phyloP scores from a whole-genome alignment of 1,140 invertebrate species.

The Sitophilus oryzae region DNA sequence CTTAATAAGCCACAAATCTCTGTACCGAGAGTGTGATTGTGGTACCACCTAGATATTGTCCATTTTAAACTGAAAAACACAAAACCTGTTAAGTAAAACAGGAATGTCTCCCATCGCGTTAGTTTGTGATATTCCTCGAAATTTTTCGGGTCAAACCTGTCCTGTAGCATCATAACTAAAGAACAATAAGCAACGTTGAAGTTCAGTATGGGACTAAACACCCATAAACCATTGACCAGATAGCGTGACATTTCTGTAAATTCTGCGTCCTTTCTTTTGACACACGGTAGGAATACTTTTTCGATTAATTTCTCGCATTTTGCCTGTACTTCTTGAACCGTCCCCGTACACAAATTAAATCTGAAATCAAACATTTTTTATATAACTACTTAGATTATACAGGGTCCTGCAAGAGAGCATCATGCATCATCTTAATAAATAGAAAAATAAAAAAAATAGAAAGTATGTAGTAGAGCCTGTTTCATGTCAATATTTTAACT shows the following conservation, averaged over 20 bases:
- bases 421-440: too few relatives aligned
- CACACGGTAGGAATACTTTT: conserved; percentile 26
- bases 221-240: conserved; percentile 35
- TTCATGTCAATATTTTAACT: too few relatives aligned
- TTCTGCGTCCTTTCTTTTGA: conserved; percentile 28
- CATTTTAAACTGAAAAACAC: conserved; percentile 14
- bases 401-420: too few relatives aligned
- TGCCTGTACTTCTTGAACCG: conserved; percentile 34
- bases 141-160: too few relatives aligned
- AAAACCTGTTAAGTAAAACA: not conserved
- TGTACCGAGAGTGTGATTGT: conserved; percentile 22
- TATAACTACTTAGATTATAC: not conserved
- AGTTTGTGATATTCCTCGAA: conserved; percentile 5
- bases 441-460: too few relatives aligned
- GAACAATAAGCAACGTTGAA: conserved; percentile 21
- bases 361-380: conserved; percentile 16
- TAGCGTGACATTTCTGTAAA: conserved; percentile 34
- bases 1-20: conserved; percentile 34
- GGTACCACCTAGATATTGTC: conserved; percentile 24
- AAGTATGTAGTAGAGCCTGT: too few relatives aligned
- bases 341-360: conserved; percentile 39
- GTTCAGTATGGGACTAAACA: conserved; percentile 30
- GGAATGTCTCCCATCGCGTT: conserved; percentile 5
- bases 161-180: conserved; percentile 12
- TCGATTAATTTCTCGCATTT: conserved; percentile 35